Base-by-base conservation (phyloP, 2,113 vertebrate genomes). In the Phoenicopterus ruber region DNA sequence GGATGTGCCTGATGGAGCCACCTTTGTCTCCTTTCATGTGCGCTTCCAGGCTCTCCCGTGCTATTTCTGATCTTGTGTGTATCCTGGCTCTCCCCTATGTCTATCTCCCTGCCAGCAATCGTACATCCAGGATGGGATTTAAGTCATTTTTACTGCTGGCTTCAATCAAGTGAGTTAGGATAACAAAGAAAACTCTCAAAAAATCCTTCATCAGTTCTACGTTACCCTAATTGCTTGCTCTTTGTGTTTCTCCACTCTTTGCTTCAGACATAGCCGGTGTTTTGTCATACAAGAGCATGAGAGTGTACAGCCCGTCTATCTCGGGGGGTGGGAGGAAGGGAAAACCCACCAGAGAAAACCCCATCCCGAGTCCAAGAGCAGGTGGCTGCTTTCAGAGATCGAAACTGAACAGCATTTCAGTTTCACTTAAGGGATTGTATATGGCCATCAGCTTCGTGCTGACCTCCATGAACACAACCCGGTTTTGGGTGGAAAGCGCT, bases 31-130 rank as follows among this genome's bases (percentile, higher is more conserved):
- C 19, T 47, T 80, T 40, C 18, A 40, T 10, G 28, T 63, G 55
- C 24, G 28, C n/a, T 90, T 71, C 47, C 38, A 86, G n/a, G n/a
- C 42, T 69, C 54, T 44, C 46, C 62, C 44, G 14, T 18, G 25
- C n/a, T 71, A 34, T 24, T 63, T 73, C 63, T 74, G 50, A 36
- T 59, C 49, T 69, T 44, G 11, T 32, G 17, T 21, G 24, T 61
- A 29, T 29, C 52, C 74, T 42, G 32, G 70, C 38, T 66, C 16
- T 82, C 13, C 50, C 28, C 19, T 36, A 9, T 0, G 0, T 36
- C n/a, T 47, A 28, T 25, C 26, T 67, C 31, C 52, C 31, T 78
- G 34, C 18, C 63, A 81, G 42, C 32, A 86, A 38, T 63, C 42
- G 34, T 10, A 55, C 14, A 86, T 21, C 34, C 72, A 92, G 36